Percentiles rank a stretch among this genome's conserved stretches.
Evolutionary conservation across 2,888 invertebrate species (phyloP).

Genomic region (Heliconius hortense): DNA sequence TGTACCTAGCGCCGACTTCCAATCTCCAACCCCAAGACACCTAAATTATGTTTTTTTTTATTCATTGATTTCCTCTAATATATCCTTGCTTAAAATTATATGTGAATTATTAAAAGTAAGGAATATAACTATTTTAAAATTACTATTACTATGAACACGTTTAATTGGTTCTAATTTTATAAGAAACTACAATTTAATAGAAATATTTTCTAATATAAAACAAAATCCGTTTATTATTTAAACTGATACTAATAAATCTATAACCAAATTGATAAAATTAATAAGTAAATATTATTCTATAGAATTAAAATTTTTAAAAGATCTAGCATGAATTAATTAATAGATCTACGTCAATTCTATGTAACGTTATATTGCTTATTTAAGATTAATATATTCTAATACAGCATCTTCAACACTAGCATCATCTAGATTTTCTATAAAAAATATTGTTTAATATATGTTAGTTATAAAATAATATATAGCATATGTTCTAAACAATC

Average conservation of each 20-base stretch:
- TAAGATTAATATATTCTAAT: slow-evolving; percentile 26
- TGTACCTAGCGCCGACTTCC: slow-evolving; percentile 74
- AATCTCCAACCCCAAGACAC: slow-evolving; percentile 82
- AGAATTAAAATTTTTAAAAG: slow-evolving; percentile 16
- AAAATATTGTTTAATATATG: slow-evolving; percentile 17
- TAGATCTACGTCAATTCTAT: slow-evolving; percentile 35
- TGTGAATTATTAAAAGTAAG: neutral
- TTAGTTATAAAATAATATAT: slow-evolving; percentile 27
- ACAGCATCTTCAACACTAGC: slow-evolving; percentile 36
- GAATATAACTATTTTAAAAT: slow-evolving; percentile 16
- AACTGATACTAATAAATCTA: slow-evolving; percentile 19
- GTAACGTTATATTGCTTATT: slow-evolving; percentile 22
- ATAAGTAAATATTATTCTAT: slow-evolving; percentile 10
- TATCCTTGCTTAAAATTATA: slow-evolving; percentile 6
- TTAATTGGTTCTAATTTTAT: slow-evolving; percentile 14
- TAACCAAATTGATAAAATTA: slow-evolving; percentile 14
- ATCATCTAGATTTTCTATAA: slow-evolving; percentile 37
- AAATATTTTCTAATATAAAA: slow-evolving; percentile 12
- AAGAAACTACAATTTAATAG: slow-evolving; percentile 12
- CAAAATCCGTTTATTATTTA: slow-evolving; percentile 8
- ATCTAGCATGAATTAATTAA: slow-evolving; percentile 33
- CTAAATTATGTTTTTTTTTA: slow-evolving; percentile 47
- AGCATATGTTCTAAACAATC: slow-evolving; percentile 39
- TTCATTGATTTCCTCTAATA: neutral
- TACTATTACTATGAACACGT: slow-evolving; percentile 15